Base-by-base conservation (phyloP, 2,888 invertebrate genomes). In the Petrophora chlorosata region DNA sequence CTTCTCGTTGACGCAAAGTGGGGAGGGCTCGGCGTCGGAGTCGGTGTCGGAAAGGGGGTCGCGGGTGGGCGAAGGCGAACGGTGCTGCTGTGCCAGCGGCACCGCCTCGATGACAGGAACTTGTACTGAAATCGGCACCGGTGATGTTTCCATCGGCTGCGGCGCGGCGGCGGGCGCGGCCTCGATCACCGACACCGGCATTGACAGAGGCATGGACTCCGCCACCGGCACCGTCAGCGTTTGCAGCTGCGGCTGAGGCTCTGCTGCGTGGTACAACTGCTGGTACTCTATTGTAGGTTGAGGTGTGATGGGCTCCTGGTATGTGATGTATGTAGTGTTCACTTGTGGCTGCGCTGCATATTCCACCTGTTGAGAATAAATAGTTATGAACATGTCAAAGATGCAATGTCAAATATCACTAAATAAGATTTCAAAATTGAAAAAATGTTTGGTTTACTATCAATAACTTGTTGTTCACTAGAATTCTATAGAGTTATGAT, bases 1-100 rank as follows among this genome's bases (percentile, higher is more conserved):
- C 56, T 97, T 94, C 81, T 96, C 97, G 95, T 97, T 98, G 3
- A 26, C 19, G 35, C 45, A 44, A 15, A 17, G n/a, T 1, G 39
- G 13, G 3, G 53, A 13, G 2, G 57, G 64, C 1, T 47, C 55
- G 12, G 61, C 65, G 12, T 62, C 65, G 7, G 56, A 53, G 49
- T 64, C 57, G 12, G 53, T 35, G 7, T 65, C 57, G 3, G 53
- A 30, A n/a, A 62, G 48, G 1, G 15, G 9, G n/a, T 34, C 29
- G 0, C n/a, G 10, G 2, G 33, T 1, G 3, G 30, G 12, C 3
- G 38, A 23, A 3, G 14, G 26, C 8, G 16, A 23, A n/a, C 8
- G 13, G 7, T n/a, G n/a, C 16, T 23, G 36, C 3, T 16, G 29
- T 9, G 39, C 7, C 3, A 35, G 42, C 7, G 58, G 53, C 16